phyloP scores from a whole-genome alignment of 2,113 vertebrate genomes.

The Zapus hudsonius region DNA sequence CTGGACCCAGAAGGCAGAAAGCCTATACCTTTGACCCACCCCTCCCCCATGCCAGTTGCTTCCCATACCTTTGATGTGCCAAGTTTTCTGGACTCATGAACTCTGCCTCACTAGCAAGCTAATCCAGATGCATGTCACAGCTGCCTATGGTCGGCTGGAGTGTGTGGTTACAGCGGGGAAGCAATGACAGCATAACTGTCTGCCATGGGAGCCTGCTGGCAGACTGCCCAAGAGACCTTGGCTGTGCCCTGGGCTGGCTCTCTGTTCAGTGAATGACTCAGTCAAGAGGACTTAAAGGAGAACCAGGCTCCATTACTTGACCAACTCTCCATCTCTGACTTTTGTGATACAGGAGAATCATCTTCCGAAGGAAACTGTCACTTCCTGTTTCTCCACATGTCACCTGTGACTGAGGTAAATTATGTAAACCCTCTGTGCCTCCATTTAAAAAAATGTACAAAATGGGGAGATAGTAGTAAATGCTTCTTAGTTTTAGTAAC shows the following conservation, averaged over 20 bases:
- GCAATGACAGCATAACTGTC: conserved; percentile 13
- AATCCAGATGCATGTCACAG: conserved; percentile 61
- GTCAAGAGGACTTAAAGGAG: not conserved
- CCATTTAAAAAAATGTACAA: not conserved
- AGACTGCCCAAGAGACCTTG: conserved; percentile 28
- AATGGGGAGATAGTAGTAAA: not conserved
- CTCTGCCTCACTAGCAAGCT: conserved; percentile 49
- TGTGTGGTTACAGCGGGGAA: conserved; percentile 45
- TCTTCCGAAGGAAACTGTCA: not conserved
- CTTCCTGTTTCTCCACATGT: not conserved
- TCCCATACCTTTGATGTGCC: conserved; percentile 46
- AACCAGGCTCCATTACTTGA: conserved; percentile 2
- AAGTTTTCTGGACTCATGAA: conserved; percentile 58
- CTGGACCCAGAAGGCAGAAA: conserved; percentile 9
- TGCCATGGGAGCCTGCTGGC: conserved; percentile 41
- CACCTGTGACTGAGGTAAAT: not conserved
- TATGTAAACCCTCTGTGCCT: not conserved
- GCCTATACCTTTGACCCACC: not conserved
- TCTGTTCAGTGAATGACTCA: not conserved
- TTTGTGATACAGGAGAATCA: conserved; percentile 1
- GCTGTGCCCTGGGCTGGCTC: not conserved
- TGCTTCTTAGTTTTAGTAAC: not conserved
- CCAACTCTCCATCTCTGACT: conserved; percentile 10
- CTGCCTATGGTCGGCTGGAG: conserved; percentile 37
- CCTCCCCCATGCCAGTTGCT: not conserved